Percentiles rank a stretch among this genome's conserved stretches.
phyloP scores from a whole-genome alignment of 2,113 vertebrate species.

The Ptilonorhynchus violaceus region DNA sequence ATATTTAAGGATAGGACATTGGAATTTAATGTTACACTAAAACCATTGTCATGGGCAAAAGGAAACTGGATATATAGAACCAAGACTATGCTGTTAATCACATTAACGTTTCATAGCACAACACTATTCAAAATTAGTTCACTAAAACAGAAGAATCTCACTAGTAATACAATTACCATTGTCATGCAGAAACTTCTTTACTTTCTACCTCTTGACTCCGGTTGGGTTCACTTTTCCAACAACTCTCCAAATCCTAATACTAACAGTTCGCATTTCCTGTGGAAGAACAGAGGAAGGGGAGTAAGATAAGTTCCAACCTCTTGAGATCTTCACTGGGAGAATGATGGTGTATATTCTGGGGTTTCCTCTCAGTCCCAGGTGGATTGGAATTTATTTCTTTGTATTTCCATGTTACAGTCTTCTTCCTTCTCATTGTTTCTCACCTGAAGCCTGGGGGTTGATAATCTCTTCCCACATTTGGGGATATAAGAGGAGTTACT shows the following conservation, averaged over 20 bases:
- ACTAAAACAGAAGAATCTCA: background rate
- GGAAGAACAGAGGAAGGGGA: rapidly evolving
- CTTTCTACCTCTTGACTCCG: background rate
- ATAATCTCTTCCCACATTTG: background rate
- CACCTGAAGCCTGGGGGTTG: background rate
- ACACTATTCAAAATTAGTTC: background rate
- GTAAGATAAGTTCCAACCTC: background rate
- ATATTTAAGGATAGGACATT: background rate
- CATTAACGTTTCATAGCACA: background rate
- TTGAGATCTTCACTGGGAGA: background rate
- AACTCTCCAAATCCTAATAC: background rate
- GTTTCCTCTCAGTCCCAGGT: background rate
- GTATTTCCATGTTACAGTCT: background rate
- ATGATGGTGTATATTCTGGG: background rate
- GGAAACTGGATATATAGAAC: rapidly evolving
- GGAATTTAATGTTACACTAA: background rate
- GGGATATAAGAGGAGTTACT: background rate
- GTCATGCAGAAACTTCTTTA: background rate
- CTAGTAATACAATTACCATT: background rate
- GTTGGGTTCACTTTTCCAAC: background rate
- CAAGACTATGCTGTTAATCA: background rate
- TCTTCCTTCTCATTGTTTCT: background rate
- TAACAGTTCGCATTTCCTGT: background rate
- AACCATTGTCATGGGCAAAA: background rate
- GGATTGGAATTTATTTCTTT: background rate